Base-by-base conservation (phyloP, 1,140 invertebrate species). In the Bombus ignitus region DNA sequence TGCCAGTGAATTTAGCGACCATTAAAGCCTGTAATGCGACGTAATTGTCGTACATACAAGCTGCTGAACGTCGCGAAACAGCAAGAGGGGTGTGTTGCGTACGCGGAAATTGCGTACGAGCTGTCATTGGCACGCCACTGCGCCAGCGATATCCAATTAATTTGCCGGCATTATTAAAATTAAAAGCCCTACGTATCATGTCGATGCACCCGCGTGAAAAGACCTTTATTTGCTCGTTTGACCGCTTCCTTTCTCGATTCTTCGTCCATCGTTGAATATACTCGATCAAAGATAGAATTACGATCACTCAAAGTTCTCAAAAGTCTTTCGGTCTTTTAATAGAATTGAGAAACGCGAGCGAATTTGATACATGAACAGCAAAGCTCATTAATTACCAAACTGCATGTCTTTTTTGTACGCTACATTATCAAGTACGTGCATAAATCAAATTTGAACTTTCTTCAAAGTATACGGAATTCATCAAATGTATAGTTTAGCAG, bases 91-190 rank as follows among this genome's bases (percentile, higher is more conserved):
- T 37, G 75, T 44, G 80, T 59, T 47, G 74, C 83, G 76, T 72
- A 83, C 66, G 66, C 22, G 83, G 86, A 88, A 91, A 88, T 89
- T 90, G 83, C 85, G 82, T 88, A 87, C 59, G 80, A 92, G 84
- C 90, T 93, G 91, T 92, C 91, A 92, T 90, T 82, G 90, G 81
- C 92, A 93, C 88, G 92, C 89, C 79, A 88, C 62, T 85, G 73
- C 71, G 71, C 78, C 83, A 81, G 77, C 91, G 89, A 92, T 91
- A 92, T 92, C 86, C 91, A 92, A 93, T 92, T 92, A 93, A 93
- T 93, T 92, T 88, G 77, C 85, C 87, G 88, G 86, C 85, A 87
- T 91, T 88, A 92, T 93, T 92, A 93, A 92, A 92, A 90, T 90
- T 90, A 87, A 90, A 90, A 89, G 79, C 78, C 44, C 66, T 59